phyloP scores from a whole-genome alignment of 1,140 invertebrate species.

The Bombus sibiricus region DNA sequence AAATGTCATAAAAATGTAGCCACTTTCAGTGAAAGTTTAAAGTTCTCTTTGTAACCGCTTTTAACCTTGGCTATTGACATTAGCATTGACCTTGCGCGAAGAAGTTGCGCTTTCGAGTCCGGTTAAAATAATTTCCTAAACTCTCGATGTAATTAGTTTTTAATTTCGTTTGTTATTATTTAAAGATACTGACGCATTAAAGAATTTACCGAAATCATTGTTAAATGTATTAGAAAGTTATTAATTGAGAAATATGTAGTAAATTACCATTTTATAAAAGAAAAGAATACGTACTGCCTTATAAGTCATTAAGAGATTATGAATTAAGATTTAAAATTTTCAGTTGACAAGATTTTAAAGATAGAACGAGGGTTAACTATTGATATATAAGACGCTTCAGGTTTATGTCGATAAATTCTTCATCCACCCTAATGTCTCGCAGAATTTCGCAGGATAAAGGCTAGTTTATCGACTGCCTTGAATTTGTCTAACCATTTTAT shows the following conservation, averaged over 20 bases:
- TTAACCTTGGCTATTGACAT: slow-evolving; percentile 49
- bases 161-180: not conserved
- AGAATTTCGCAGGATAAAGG: slow-evolving; percentile 21
- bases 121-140: not conserved
- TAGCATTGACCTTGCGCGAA: slow-evolving; percentile 48
- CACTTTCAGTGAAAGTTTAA: not conserved
- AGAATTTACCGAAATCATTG: not conserved
- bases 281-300: not conserved
- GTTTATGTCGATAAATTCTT: not conserved
- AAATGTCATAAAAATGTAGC: not conserved
- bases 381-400: not conserved
- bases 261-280: not conserved
- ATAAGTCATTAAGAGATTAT: not conserved
- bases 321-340: not conserved
- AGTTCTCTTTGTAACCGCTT: slow-evolving; percentile 14
- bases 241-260: not conserved
- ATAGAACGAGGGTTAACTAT: not conserved
- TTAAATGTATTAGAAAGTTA: not conserved
- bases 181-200: no score
- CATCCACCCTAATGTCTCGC: not conserved
- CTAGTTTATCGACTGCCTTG: not conserved
- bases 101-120: slow-evolving; percentile 7
- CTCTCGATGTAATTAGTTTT: not conserved
- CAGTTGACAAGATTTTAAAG: not conserved
- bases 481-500: not conserved